These are phyloP conservation scores for Nyctalus aviator DNA, from an alignment of 2,797 vertebrate genomes.

Conservation along the genomic window DNA sequence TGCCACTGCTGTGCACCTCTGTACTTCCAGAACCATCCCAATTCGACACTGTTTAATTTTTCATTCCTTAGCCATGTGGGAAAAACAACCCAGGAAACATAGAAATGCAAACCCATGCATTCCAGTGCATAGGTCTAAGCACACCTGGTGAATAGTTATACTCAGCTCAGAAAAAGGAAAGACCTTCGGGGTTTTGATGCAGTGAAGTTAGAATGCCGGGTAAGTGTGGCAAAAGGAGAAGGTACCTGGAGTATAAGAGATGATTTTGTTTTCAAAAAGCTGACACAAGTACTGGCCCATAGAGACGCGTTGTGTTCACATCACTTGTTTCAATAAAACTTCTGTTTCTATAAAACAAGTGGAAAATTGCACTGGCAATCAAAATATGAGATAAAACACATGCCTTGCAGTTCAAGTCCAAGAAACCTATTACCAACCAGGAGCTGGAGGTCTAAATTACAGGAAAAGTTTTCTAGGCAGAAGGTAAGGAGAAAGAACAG, in stretches of 20 bases:
- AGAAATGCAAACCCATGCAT: background rate
- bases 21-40: background rate
- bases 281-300: background rate
- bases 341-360: constrained; percentile 23
- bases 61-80: background rate
- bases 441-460: background rate
- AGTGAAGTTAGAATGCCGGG: background rate
- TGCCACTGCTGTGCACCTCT: too few species aligned
- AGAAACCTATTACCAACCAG: background rate
- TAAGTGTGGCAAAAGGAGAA: background rate
- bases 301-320: background rate
- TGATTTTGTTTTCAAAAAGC: background rate
- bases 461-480: background rate
- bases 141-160: background rate
- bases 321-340: background rate
- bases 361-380: background rate
- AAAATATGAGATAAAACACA: background rate
- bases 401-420: background rate
- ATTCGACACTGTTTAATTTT: background rate
- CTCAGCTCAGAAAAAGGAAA: background rate
- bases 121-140: background rate
- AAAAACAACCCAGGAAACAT: background rate
- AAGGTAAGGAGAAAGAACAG: background rate
- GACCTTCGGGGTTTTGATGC: background rate
- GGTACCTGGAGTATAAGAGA: background rate